Conservation (phyloP, 2,888 invertebrate species). For the Tupiocoris notatus region DNA sequence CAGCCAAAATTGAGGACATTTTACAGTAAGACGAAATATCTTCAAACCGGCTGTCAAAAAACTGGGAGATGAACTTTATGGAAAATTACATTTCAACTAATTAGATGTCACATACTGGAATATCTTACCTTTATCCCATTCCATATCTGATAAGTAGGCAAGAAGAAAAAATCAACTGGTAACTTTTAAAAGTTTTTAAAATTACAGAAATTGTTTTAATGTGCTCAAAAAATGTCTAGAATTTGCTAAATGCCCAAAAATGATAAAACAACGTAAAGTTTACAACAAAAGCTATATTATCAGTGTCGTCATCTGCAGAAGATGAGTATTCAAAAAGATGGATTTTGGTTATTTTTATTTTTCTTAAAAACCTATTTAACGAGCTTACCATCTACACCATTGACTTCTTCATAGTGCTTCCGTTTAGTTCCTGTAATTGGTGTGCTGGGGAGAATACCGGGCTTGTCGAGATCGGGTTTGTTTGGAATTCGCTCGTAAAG, state of each 20-base stretch:
- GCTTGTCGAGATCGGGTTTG: constrained; percentile 69
- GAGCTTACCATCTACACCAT: constrained; percentile 77
- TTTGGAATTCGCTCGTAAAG: constrained; percentile 83
- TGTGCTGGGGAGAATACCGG: constrained; percentile 56
- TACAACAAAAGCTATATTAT: no score
- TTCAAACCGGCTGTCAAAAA: background rate
- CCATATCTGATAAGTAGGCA: constrained; percentile 58
- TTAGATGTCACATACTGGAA: no score
- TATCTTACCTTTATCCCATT: constrained; percentile 66
- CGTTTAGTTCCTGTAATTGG: constrained; percentile 69
- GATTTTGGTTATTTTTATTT: no score
- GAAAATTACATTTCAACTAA: background rate
- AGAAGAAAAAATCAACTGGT: constrained; percentile 50
- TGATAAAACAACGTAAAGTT: background rate
- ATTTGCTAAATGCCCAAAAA: background rate
- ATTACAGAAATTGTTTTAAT: background rate
- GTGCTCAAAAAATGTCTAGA: background rate
- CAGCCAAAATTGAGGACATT: no score
- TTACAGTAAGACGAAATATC: no score
- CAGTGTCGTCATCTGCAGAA: no score
- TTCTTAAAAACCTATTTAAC: no score
- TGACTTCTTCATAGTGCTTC: constrained; percentile 83
- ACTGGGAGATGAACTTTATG: background rate
- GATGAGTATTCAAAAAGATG: no score
- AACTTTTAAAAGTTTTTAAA: no score